A percentile compares a stretch with the other conserved stretches of the same genome.
Evolutionary conservation across 2,888 invertebrate species (phyloP).

Genomic region (Ochlodes sylvanus): DNA sequence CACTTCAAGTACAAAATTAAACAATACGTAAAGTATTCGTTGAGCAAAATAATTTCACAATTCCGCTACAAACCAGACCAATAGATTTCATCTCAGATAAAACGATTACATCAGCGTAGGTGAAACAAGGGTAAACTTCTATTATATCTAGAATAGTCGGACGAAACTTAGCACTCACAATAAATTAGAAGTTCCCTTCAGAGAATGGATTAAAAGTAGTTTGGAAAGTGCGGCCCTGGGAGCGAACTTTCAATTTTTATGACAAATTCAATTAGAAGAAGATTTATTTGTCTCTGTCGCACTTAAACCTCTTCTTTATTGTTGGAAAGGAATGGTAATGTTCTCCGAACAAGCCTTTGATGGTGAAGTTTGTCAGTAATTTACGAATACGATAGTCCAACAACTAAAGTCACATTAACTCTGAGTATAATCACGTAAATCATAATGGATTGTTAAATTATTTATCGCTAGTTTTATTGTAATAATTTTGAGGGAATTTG

Average conservation of each 20-base stretch:
- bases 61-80: slow-evolving; percentile 46
- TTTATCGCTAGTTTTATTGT: slow-evolving; percentile 17
- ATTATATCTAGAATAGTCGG: slow-evolving; percentile 66
- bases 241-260: slow-evolving; percentile 83
- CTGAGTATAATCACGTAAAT: slow-evolving; percentile 49
- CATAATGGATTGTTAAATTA: slow-evolving; percentile 41
- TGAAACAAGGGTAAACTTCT: slow-evolving; percentile 68
- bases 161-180: slow-evolving; percentile 81
- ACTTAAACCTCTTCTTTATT: slow-evolving; percentile 58
- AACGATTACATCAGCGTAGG: slow-evolving; percentile 70
- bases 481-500: slow-evolving; percentile 21
- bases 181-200: slow-evolving; percentile 82
- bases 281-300: slow-evolving; percentile 73
- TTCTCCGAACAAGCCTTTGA: slow-evolving; percentile 57
- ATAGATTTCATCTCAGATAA: slow-evolving; percentile 62
- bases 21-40: slow-evolving; percentile 13
- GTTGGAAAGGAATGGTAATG: slow-evolving; percentile 53
- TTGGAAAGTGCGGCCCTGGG: slow-evolving; percentile 71
- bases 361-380: slow-evolving; percentile 61
- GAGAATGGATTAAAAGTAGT: slow-evolving; percentile 83
- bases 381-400: slow-evolving; percentile 59
- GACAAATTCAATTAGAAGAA: slow-evolving; percentile 79
- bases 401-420: slow-evolving; percentile 57
- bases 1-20: slow-evolving; percentile 4
- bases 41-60: slow-evolving; percentile 7